Evolutionary conservation across 2,113 vertebrate species (phyloP).

Genomic region (Rhea pennata): DNA sequence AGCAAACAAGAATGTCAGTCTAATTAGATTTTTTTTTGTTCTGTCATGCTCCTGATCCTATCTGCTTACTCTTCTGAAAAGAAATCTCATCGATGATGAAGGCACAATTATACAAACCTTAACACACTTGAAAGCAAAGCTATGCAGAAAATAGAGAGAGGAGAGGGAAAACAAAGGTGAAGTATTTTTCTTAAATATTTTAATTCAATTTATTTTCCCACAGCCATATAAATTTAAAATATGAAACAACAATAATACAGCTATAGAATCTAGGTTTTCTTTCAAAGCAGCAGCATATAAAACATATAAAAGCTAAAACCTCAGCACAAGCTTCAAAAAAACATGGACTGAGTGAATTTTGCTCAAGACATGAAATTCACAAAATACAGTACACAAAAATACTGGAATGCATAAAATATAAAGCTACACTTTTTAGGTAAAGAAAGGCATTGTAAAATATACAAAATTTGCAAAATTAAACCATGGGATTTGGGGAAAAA

Average conservation of each 20-base stretch:
- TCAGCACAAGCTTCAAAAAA: conserved; percentile 81
- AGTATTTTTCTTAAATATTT: conserved; percentile 79
- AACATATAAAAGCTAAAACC: conserved; percentile 87
- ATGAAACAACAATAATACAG: conserved; percentile 81
- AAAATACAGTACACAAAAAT: conserved; percentile 82
- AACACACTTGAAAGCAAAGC: conserved; percentile 51
- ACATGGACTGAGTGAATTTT: conserved; percentile 76
- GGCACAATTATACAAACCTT: conserved; percentile 78
- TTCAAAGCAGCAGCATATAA: conserved; percentile 85
- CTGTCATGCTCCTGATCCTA: conserved; percentile 71
- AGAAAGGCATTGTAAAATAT: conserved; percentile 75
- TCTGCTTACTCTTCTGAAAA: conserved; percentile 55
- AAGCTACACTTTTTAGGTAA: conserved; percentile 77
- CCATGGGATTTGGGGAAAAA: conserved; percentile 56
- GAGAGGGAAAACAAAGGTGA: conserved; percentile 54
- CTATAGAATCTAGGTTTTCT: conserved; percentile 81
- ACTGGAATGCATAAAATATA: conserved; percentile 81
- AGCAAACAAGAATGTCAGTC: conserved; percentile 72
- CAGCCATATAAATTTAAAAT: conserved; percentile 83
- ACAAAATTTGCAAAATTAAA: conserved; percentile 78
- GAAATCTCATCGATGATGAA: conserved; percentile 70
- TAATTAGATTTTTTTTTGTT: conserved; percentile 54
- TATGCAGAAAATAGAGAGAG: conserved; percentile 57
- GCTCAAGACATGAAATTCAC: conserved; percentile 77
- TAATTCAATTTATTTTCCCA: conserved; percentile 79